phyloP scores from a whole-genome alignment of 2,797 vertebrate species.

The Leptodactylus fallax region DNA sequence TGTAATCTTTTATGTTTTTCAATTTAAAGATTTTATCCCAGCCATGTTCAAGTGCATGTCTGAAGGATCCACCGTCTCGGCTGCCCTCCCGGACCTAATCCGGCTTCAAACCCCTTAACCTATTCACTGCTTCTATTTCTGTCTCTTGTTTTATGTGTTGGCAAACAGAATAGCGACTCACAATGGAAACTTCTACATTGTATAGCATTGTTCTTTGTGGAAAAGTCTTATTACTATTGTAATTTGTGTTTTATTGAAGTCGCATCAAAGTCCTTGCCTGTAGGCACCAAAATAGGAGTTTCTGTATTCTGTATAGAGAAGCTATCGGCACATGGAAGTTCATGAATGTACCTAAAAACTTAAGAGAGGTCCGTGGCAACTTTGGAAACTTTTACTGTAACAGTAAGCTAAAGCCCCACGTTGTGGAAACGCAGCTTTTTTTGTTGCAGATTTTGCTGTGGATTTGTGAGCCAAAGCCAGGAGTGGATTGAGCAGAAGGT shows the following conservation, averaged over 20 bases:
- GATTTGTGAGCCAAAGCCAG: no score
- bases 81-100: slow-evolving; percentile 30
- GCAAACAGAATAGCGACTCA: neutral
- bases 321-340: neutral
- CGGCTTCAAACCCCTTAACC: slow-evolving; percentile 46
- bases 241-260: neutral
- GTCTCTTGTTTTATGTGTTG: slow-evolving; percentile 18
- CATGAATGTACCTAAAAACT: no score
- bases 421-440: no score
- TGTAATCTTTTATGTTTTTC: slow-evolving; percentile 63
- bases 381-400: no score
- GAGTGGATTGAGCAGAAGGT: no score
- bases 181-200: neutral
- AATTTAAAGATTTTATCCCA: slow-evolving; percentile 59
- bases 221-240: neutral
- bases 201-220: neutral
- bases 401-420: no score
- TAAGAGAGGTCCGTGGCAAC: no score
- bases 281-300: neutral
- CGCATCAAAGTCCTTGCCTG: neutral
- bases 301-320: neutral
- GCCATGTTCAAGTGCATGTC: slow-evolving; percentile 59
- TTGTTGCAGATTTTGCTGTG: no score
- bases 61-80: slow-evolving; percentile 39
- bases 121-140: slow-evolving; percentile 23